phyloP scores from a whole-genome alignment of 2,797 vertebrate species.

The Pitangus sulphuratus region DNA sequence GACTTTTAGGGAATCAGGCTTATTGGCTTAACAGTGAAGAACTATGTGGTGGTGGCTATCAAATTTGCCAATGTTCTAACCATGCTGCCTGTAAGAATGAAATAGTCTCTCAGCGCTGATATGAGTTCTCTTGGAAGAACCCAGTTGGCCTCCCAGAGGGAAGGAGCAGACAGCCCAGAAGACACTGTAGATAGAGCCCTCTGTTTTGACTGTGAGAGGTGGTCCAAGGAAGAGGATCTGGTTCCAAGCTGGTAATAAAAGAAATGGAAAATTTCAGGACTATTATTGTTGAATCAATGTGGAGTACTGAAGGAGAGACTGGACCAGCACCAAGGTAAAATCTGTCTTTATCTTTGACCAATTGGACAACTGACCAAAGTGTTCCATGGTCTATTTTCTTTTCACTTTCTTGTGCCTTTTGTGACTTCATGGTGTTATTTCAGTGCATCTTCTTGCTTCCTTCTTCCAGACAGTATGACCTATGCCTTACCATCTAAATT shows the following conservation, averaged over 20 bases:
- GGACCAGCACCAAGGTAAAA: neutral
- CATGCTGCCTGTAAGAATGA: neutral
- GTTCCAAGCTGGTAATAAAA: neutral
- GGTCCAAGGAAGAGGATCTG: neutral
- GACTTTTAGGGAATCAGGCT: neutral
- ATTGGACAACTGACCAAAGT: neutral
- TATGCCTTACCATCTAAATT: neutral
- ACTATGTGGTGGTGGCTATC: fast-evolving
- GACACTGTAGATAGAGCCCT: neutral
- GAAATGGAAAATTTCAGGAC: neutral
- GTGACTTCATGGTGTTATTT: neutral
- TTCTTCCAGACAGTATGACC: neutral
- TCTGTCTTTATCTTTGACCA: neutral
- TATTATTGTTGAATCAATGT: neutral
- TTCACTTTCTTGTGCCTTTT: neutral
- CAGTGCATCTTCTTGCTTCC: neutral
- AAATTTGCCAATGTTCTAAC: neutral
- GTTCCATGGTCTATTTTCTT: neutral
- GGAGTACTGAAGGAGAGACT: neutral
- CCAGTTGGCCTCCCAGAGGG: neutral
- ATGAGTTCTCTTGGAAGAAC: neutral
- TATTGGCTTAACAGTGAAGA: neutral
- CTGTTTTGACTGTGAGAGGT: neutral
- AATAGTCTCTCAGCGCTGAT: neutral
- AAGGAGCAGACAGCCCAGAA: neutral